phyloP scores from a whole-genome alignment of 2,888 invertebrate species.

The Thelaira solivaga region DNA sequence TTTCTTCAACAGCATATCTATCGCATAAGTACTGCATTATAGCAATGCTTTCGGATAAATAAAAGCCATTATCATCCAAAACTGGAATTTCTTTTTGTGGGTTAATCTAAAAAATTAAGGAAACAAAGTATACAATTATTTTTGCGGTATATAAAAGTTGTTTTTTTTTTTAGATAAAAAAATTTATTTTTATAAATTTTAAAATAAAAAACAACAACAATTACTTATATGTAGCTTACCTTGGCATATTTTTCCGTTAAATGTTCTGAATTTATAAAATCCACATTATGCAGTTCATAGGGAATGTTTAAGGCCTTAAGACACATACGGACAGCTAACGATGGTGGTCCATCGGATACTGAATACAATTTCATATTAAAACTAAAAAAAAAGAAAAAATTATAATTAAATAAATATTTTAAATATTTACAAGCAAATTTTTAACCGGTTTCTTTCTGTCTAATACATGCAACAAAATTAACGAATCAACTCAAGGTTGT shows the following conservation, averaged over 20 bases:
- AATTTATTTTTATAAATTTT: not conserved
- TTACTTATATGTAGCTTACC: constrained; percentile 77
- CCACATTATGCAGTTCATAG: constrained; percentile 82
- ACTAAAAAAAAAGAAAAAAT: constrained; percentile 59
- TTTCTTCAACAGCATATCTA: constrained; percentile 83
- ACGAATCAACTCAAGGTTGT: constrained; percentile 14
- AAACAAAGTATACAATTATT: too few relatives aligned
- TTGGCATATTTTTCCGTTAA: constrained; percentile 84
- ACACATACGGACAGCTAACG: constrained; percentile 84
- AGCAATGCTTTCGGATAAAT: constrained; percentile 85
- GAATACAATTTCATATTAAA: constrained; percentile 82
- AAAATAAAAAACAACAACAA: too few relatives aligned
- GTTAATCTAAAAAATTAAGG: constrained; percentile 83
- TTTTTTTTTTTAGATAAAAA: not conserved
- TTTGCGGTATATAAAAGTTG: too few relatives aligned
- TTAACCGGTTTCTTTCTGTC: constrained; percentile 13
- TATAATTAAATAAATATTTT: not conserved
- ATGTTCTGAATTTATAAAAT: constrained; percentile 85
- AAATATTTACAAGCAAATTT: not conserved
- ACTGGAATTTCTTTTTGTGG: constrained; percentile 89
- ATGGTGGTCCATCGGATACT: constrained; percentile 88
- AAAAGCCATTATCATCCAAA: constrained; percentile 87
- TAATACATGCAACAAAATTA: not conserved
- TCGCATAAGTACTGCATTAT: constrained; percentile 85
- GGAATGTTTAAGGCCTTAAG: constrained; percentile 82